Percentiles rank a stretch among this genome's conserved stretches.
Conservation (phyloP, 2,888 invertebrate species). For the Ochropacha duplaris region DNA sequence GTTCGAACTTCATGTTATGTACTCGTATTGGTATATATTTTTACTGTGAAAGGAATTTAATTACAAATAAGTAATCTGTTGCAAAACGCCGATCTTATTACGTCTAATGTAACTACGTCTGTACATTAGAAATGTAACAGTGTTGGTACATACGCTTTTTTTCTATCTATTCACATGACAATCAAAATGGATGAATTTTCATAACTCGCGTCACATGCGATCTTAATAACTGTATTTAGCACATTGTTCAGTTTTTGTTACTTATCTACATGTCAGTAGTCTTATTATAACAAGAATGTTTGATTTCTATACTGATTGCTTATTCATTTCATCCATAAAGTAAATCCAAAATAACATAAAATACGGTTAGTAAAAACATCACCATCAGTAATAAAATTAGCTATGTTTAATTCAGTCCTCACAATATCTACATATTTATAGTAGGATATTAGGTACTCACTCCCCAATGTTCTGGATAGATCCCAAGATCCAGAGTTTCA, state of each 20-base stretch:
- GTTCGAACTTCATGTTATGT: too few species aligned
- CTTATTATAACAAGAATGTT: neutral
- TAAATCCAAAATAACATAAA: too few species aligned
- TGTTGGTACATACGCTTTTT: slow-evolving; percentile 38
- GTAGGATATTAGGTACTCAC: too few species aligned
- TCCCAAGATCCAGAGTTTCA: too few species aligned
- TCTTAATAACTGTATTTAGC: slow-evolving; percentile 12
- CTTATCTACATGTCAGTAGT: neutral
- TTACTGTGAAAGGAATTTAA: neutral
- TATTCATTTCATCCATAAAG: too few species aligned
- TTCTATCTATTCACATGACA: slow-evolving; percentile 56
- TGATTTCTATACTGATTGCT: too few species aligned
- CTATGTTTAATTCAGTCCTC: too few species aligned
- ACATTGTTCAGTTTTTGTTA: neutral
- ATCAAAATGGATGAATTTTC: slow-evolving; percentile 52
- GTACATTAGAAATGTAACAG: neutral
- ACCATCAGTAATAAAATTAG: too few species aligned
- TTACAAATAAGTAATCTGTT: neutral
- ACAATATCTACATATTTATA: too few species aligned
- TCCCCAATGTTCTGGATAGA: too few species aligned
- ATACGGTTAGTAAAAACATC: too few species aligned
- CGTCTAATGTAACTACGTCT: slow-evolving; percentile 3
- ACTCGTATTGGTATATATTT: too few species aligned
- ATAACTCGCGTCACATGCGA: slow-evolving; percentile 10
- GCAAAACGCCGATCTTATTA: slow-evolving; percentile 3